Evolutionary conservation across 2,797 vertebrate genomes (phyloP).

Genomic region (Sebastes hubbsi): DNA sequence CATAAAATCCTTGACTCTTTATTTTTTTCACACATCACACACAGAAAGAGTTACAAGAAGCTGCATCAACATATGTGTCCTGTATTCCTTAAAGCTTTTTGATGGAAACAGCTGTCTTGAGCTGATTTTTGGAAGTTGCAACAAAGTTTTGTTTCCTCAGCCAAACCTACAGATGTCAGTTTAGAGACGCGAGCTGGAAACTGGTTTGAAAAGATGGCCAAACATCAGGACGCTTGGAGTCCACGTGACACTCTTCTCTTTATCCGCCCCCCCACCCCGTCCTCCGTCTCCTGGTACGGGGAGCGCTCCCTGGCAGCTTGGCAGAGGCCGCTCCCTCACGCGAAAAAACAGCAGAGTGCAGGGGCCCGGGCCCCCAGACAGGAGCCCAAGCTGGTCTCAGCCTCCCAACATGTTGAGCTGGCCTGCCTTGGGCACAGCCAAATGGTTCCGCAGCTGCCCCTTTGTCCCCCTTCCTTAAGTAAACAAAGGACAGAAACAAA

Average conservation of each 20-base stretch:
- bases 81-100: not conserved
- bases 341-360: slow-evolving; percentile 84
- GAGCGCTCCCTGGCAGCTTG: slow-evolving; percentile 80
- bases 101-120: slow-evolving; percentile 37
- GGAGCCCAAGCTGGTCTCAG: slow-evolving; percentile 92
- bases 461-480: slow-evolving; percentile 99
- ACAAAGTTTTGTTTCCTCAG: slow-evolving; percentile 18
- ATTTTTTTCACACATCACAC: not conserved
- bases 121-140: slow-evolving; percentile 40
- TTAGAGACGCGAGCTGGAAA: slow-evolving; percentile 20
- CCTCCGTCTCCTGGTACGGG: slow-evolving; percentile 34
- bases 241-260: slow-evolving; percentile 46
- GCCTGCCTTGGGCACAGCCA: slow-evolving; percentile 98
- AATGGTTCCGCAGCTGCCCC: slow-evolving; percentile 99
- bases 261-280: slow-evolving; percentile 14
- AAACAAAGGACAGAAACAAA: slow-evolving; percentile 99
- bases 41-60: not conserved
- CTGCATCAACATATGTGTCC: not conserved
- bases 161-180: slow-evolving; percentile 49
- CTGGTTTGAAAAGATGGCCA: slow-evolving; percentile 35
- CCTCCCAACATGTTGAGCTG: slow-evolving; percentile 91
- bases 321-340: slow-evolving; percentile 85
- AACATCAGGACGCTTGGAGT: slow-evolving; percentile 69
- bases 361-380: slow-evolving; percentile 88
- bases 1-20: not conserved